These are phyloP conservation scores for Maniola hyperantus DNA, from an alignment of 2,888 invertebrate genomes.

Conservation along the genomic window DNA sequence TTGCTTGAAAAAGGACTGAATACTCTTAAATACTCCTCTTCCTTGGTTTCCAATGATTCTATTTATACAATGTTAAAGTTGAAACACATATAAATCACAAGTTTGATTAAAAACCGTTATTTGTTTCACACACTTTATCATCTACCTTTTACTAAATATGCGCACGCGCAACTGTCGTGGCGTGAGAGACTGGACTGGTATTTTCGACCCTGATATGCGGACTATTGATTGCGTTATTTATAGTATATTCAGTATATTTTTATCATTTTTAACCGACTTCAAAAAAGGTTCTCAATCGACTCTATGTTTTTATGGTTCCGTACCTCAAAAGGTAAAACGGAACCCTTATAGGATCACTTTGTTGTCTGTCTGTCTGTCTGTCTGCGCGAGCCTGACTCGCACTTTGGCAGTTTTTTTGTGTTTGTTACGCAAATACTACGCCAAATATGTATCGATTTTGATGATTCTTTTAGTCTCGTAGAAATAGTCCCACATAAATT, in stretches of 20 bases:
- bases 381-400: too few species aligned
- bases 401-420: too few species aligned
- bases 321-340: too few species aligned
- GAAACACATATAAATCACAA: slow-evolving; percentile 15
- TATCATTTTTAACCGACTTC: too few species aligned
- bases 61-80: neutral
- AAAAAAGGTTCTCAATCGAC: too few species aligned
- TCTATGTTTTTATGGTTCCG: too few species aligned
- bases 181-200: neutral
- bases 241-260: neutral
- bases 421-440: too few species aligned
- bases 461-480: too few species aligned
- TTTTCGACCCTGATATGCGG: neutral
- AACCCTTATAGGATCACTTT: too few species aligned
- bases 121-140: slow-evolving; percentile 12
- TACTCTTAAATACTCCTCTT: neutral
- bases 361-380: too few species aligned
- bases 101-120: slow-evolving; percentile 21
- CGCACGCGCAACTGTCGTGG: neutral
- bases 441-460: too few species aligned
- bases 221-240: slow-evolving; percentile 5
- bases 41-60: neutral
- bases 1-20: neutral
- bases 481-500: too few species aligned
- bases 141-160: neutral